A percentile compares a stretch with the other conserved stretches of the same genome.
Evolutionary conservation across 2,888 invertebrate species (phyloP).

Genomic region (Morpho achilles): DNA sequence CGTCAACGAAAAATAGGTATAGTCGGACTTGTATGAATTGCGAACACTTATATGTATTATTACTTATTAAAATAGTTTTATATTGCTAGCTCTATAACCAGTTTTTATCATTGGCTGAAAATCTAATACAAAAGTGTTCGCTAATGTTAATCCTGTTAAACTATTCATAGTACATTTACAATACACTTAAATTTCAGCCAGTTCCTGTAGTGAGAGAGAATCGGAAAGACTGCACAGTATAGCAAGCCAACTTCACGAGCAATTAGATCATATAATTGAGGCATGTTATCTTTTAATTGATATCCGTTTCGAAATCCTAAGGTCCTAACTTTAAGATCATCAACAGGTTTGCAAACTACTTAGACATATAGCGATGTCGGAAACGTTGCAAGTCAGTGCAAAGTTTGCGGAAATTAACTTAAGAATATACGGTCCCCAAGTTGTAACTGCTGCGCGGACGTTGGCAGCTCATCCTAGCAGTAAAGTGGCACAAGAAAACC

Average conservation of each 20-base stretch:
- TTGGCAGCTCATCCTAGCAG: slow-evolving; percentile 94
- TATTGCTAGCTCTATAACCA: background rate
- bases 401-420: slow-evolving; percentile 98
- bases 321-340: slow-evolving; percentile 12
- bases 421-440: slow-evolving; percentile 96
- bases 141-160: slow-evolving; percentile 20
- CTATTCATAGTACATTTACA: slow-evolving; percentile 20
- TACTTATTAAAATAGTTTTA: background rate
- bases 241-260: slow-evolving; percentile 96
- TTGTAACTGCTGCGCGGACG: slow-evolving; percentile 95
- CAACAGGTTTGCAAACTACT: slow-evolving; percentile 95
- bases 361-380: slow-evolving; percentile 96
- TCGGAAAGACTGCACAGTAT: slow-evolving; percentile 95
- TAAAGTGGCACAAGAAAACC: slow-evolving; percentile 97
- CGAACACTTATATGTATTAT: slow-evolving; percentile 38
- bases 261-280: slow-evolving; percentile 98
- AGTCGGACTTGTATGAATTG: slow-evolving; percentile 40
- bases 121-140: slow-evolving; percentile 35
- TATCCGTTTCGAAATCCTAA: background rate
- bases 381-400: slow-evolving; percentile 96
- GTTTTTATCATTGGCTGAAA: background rate
- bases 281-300: slow-evolving; percentile 65
- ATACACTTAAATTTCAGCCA: slow-evolving; percentile 50
- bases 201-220: slow-evolving; percentile 81
- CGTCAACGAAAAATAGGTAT: slow-evolving; percentile 61